phyloP scores from a whole-genome alignment of 1,140 invertebrate genomes.

The Scylla paramamosain region DNA sequence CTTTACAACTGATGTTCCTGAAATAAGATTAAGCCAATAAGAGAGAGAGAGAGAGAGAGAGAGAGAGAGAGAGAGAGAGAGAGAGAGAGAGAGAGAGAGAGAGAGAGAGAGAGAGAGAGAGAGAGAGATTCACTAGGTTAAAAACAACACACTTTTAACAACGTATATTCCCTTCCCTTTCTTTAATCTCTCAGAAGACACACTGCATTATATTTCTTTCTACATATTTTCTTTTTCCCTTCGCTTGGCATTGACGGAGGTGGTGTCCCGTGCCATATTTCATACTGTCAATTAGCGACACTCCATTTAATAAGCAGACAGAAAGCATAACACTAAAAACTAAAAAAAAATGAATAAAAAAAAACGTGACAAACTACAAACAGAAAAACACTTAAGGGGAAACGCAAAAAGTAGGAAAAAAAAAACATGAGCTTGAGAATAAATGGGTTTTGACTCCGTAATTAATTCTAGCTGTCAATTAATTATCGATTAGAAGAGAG shows the following conservation, averaged over 20 bases:
- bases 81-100: constrained; percentile 52
- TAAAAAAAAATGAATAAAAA: background rate
- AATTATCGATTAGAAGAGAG: constrained; percentile 56
- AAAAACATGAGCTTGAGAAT: background rate
- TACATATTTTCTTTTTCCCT: background rate
- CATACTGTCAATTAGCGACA: background rate
- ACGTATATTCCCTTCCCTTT: background rate
- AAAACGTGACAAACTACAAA: background rate
- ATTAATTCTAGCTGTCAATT: constrained; percentile 53
- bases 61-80: background rate
- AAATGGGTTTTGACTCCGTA: constrained; percentile 52
- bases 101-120: constrained; percentile 21
- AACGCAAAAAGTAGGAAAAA: too few relatives aligned
- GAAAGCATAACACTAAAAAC: background rate
- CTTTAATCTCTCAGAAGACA: background rate
- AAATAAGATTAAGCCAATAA: background rate
- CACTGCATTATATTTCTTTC: background rate
- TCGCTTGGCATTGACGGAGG: background rate
- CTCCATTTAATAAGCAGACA: background rate
- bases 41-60: background rate
- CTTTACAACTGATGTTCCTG: too few relatives aligned
- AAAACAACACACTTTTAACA: background rate
- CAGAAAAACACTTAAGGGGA: background rate
- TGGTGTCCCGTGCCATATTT: background rate
- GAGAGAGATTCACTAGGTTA: too few relatives aligned